These are phyloP conservation scores for Ectropis crepuscularia DNA, from an alignment of 2,888 invertebrate genomes.

Conservation along the genomic window DNA sequence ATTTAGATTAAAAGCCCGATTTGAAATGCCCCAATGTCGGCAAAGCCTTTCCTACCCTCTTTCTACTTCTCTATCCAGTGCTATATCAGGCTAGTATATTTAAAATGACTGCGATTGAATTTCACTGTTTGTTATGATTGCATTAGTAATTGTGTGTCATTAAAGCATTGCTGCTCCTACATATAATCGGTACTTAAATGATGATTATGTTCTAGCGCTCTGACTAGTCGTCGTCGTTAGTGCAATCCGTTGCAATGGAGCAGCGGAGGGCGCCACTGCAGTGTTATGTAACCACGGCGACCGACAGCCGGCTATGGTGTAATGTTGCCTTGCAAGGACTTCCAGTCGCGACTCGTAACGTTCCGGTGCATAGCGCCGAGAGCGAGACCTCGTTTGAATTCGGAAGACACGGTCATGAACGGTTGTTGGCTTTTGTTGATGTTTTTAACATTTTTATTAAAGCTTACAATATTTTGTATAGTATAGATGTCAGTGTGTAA, in stretches of 20 bases:
- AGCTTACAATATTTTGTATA: background rate
- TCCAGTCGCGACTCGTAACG: constrained; percentile 10
- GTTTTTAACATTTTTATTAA: background rate
- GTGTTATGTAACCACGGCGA: constrained; percentile 23
- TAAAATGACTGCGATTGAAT: too few species aligned
- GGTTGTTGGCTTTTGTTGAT: background rate
- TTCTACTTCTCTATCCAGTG: too few species aligned
- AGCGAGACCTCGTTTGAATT: constrained; percentile 22
- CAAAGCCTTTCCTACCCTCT: too few species aligned
- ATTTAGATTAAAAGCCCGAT: too few species aligned
- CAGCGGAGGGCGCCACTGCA: constrained; percentile 12
- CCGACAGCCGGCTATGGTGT: constrained; percentile 21
- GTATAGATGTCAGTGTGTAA: too few species aligned
- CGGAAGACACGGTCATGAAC: constrained; percentile 15
- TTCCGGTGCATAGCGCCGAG: constrained; percentile 5
- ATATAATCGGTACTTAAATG: background rate
- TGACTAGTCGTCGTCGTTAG: background rate
- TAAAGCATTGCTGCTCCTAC: constrained; percentile 16
- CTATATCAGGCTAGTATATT: too few species aligned
- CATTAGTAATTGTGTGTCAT: too few species aligned
- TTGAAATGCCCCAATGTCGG: too few species aligned
- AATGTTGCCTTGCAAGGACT: constrained; percentile 35
- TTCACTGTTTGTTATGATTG: background rate
- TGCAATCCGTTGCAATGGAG: constrained; percentile 20
- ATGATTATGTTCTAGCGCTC: background rate